These are phyloP conservation scores for Eupsittula cactorum DNA, from an alignment of 2,113 vertebrate genomes.

Conservation along the genomic window DNA sequence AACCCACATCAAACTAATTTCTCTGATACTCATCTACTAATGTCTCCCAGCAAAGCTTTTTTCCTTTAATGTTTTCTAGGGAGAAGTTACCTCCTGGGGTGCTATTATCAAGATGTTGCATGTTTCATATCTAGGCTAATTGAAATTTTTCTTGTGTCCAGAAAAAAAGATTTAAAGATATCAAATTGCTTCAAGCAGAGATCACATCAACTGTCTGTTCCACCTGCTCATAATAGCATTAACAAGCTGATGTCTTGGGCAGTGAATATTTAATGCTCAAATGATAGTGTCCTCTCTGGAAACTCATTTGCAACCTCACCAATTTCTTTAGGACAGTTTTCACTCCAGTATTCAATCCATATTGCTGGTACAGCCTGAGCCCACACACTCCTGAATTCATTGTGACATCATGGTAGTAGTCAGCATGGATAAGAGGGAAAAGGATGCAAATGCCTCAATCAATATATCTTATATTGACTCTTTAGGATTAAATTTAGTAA, in stretches of 20 bases:
- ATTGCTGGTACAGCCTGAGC: background rate
- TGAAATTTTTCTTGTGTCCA: background rate
- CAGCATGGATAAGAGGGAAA: background rate
- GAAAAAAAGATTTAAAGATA: background rate
- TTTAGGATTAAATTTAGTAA: background rate
- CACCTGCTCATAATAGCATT: background rate
- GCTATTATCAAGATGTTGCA: background rate
- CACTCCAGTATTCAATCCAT: background rate
- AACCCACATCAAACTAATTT: background rate
- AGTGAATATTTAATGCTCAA: background rate
- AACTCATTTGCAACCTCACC: background rate
- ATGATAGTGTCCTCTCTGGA: background rate
- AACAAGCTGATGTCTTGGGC: background rate
- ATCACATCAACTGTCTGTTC: background rate
- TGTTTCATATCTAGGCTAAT: background rate
- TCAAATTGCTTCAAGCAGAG: background rate
- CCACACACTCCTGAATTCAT: background rate
- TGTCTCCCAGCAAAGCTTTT: background rate
- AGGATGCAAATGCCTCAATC: background rate
- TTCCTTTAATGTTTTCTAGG: background rate
- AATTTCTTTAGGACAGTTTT: background rate
- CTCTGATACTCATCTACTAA: background rate
- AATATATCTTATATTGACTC: background rate
- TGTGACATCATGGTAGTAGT: background rate
- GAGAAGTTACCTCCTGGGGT: background rate